Evolutionary conservation across 2,888 invertebrate genomes (phyloP).

Genomic region (Augiades crinisus): DNA sequence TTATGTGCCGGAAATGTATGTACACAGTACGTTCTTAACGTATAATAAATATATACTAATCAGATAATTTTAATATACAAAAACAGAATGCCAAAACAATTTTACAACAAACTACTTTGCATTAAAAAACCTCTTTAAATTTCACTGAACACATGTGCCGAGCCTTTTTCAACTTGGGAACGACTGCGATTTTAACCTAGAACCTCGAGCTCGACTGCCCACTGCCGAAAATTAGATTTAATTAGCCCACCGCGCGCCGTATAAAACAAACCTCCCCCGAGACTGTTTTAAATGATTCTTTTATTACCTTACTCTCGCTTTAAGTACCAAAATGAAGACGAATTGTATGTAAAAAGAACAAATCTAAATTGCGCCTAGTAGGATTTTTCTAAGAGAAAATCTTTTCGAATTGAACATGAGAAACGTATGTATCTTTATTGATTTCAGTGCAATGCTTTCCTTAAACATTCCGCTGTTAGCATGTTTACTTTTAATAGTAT

Average conservation of each 20-base stretch:
- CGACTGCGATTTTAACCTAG: conserved; percentile 39
- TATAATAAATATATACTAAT: too few species aligned
- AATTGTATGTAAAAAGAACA: neutral
- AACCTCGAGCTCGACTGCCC: conserved; percentile 54
- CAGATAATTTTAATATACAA: too few species aligned
- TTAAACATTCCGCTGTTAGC: too few species aligned
- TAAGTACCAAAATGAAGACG: conserved; percentile 3
- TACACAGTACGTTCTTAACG: too few species aligned
- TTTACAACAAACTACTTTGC: too few species aligned
- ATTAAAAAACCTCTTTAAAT: conserved; percentile 2
- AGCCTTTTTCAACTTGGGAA: conserved; percentile 29
- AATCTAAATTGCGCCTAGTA: neutral
- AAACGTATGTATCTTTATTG: too few species aligned
- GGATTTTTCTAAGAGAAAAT: too few species aligned
- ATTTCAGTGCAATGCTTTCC: too few species aligned
- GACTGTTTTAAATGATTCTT: conserved; percentile 25
- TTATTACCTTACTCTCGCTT: conserved; percentile 23
- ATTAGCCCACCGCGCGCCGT: conserved; percentile 47
- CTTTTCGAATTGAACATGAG: too few species aligned
- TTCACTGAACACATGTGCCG: conserved; percentile 5
- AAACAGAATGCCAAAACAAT: too few species aligned
- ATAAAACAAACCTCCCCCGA: conserved; percentile 40
- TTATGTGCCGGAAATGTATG: too few species aligned
- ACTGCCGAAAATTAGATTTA: conserved; percentile 66
- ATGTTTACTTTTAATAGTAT: too few species aligned